Base-by-base conservation (phyloP, 2,888 invertebrate species). In the Hylaea fasciaria region DNA sequence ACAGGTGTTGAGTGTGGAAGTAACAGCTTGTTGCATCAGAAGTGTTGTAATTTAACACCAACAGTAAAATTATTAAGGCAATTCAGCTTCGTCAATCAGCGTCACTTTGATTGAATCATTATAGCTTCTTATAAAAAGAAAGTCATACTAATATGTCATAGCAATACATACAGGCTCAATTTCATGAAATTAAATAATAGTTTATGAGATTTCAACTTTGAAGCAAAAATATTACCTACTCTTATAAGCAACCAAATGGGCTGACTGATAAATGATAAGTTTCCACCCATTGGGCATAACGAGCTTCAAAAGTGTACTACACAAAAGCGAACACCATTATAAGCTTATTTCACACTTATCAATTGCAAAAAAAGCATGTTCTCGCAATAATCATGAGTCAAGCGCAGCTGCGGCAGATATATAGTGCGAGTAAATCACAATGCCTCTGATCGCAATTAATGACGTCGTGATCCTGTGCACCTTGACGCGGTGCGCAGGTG, bases 391-490 rank as follows among this genome's bases (percentile, higher is more conserved):
- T 74, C 78, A 75, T 89, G 88, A 86, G 80, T 89, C 89, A 89
- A 83, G 80, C 78, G 88, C 91, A 91, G 85, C 88, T 90, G 90
- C 83, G 74, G 77, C 71, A 74, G 81, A 78, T 72, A 77, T 78
- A 78, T 76, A 76, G 72, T 71, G 71, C 76, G 75, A 85, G 86
- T 89, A 90, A 89, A 91, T 90, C 90, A 89, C 86, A 79, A 68
- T 79, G 81, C 72, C 70, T 64, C 73, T 72, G 76, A 69, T 71
- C 73, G 83, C 83, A 89, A 88, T 89, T 87, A 86, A 85, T 79
- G 83, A 78, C 76, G 72, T 72, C 76, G 80, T 76, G 80, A 78
- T 77, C 79, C 62, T 62, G 55, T 50, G 60, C 69, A 70, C 70
- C 70, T 68, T 70, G 65, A 57, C 51, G 12, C 35, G 10, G 14